Percentiles rank a stretch among this genome's conserved stretches.
Conservation (phyloP, 2,797 vertebrate species). For the Mergus octosetaceus region DNA sequence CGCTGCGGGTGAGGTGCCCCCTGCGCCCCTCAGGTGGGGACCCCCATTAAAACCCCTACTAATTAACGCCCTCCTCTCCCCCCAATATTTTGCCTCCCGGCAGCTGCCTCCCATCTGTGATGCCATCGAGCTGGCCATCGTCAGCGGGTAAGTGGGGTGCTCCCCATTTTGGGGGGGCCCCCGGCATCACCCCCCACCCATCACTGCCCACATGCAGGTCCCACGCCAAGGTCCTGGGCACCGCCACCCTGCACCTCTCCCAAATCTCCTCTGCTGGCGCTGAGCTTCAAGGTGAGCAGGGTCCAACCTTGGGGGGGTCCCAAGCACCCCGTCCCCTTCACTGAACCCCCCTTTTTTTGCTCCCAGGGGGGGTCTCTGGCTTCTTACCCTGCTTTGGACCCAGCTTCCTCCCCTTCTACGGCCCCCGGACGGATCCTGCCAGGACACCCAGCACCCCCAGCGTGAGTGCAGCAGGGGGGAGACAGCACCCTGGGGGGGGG, state of each 20-base stretch:
- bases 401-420: slow-evolving; percentile 69
- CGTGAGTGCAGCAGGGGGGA: neutral
- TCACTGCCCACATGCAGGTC: neutral
- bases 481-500: rapidly evolving
- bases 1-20: slow-evolving; percentile 62
- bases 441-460: neutral
- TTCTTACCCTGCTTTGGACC: slow-evolving; percentile 77
- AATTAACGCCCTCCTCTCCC: neutral
- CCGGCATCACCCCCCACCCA: too few species aligned
- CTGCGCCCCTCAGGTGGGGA: too few species aligned
- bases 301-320: neutral
- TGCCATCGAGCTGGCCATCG: slow-evolving; percentile 64
- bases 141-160: slow-evolving; percentile 53
- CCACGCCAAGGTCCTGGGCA: slow-evolving; percentile 37
- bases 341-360: neutral
- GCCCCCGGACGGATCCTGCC: neutral
- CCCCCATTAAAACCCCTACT: neutral
- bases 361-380: slow-evolving; percentile 54
- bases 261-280: slow-evolving; percentile 53
- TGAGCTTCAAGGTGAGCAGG: slow-evolving; percentile 60
- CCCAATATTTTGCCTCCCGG: neutral
- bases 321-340: neutral
- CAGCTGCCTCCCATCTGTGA: slow-evolving; percentile 75
- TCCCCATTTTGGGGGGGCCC: rapidly evolving
- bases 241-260: slow-evolving; percentile 51